A percentile compares a stretch with the other conserved stretches of the same genome.
phyloP scores from a whole-genome alignment of 2,888 invertebrate species.

The Leptinotarsa tumamoca region DNA sequence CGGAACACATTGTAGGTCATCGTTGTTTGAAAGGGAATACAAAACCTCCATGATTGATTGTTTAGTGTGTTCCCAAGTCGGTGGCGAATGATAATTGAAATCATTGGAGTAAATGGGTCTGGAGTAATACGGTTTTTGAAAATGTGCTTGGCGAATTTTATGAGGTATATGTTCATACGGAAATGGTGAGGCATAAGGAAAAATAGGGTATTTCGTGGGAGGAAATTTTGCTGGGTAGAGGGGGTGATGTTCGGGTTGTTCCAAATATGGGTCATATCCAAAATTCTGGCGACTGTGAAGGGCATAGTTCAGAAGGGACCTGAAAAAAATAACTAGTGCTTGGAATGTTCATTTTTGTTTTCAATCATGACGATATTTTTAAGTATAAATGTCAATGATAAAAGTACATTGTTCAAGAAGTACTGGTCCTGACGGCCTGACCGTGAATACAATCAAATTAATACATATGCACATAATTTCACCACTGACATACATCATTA shows the following conservation, averaged over 20 bases:
- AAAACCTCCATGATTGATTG: slow-evolving; percentile 66
- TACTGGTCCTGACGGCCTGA: no score
- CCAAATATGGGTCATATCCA: background rate
- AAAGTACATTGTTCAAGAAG: no score
- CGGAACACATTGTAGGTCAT: slow-evolving; percentile 84
- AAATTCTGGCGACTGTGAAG: background rate
- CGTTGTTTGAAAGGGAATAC: slow-evolving; percentile 75
- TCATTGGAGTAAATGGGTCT: slow-evolving; percentile 4
- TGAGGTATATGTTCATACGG: background rate
- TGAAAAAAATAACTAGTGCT: background rate
- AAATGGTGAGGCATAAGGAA: background rate
- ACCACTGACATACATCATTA: no score
- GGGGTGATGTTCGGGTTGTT: background rate
- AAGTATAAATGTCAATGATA: no score
- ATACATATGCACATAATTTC: no score
- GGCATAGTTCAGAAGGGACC: background rate
- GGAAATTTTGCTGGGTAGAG: background rate
- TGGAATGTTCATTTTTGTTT: no score
- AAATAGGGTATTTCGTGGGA: background rate
- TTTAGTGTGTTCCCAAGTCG: background rate
- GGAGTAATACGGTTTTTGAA: background rate
- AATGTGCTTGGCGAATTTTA: background rate
- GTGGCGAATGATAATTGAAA: background rate
- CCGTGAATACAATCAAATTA: no score
- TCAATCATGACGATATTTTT: no score